Conservation (phyloP, 2,888 invertebrate genomes). For the Tillus elongatus region DNA sequence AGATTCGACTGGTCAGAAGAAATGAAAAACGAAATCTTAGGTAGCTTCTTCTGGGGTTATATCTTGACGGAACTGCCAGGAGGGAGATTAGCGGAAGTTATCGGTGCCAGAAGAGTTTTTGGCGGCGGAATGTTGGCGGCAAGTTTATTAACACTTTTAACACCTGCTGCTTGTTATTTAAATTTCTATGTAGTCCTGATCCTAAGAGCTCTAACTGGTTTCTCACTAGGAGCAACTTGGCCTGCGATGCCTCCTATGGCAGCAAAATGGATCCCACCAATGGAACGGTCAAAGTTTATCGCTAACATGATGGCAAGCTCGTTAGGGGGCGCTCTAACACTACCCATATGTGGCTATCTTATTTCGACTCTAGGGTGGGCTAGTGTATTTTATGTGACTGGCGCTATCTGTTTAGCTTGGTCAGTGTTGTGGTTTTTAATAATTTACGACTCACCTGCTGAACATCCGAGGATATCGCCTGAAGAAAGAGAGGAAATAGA, state of each 20-base stretch:
- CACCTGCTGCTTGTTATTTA: conserved; percentile 64
- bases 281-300: conserved; percentile 87
- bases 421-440: conserved; percentile 72
- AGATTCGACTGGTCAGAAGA: conserved; percentile 71
- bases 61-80: conserved; percentile 83
- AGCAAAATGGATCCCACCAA: conserved; percentile 88
- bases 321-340: conserved; percentile 82
- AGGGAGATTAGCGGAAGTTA: conserved; percentile 71
- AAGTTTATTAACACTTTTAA: conserved; percentile 70
- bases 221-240: conserved; percentile 72
- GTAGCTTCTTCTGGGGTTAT: conserved; percentile 90
- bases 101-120: conserved; percentile 75
- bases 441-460: conserved; percentile 70
- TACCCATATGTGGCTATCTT: conserved; percentile 78
- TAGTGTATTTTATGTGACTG: conserved; percentile 82
- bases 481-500: conserved; percentile 61
- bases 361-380: conserved; percentile 79
- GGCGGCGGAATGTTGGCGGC: conserved; percentile 80
- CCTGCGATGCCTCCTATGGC: conserved; percentile 91
- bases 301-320: conserved; percentile 90
- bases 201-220: conserved; percentile 53
- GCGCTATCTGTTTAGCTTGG: conserved; percentile 69
- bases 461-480: conserved; percentile 70
- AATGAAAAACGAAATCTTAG: conserved; percentile 70
- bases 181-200: conserved; percentile 62